Evolutionary conservation across 2,797 vertebrate species (phyloP), one percentile per base, ranked within the genome.

Genomic region (Anguilla anguilla): DNA sequence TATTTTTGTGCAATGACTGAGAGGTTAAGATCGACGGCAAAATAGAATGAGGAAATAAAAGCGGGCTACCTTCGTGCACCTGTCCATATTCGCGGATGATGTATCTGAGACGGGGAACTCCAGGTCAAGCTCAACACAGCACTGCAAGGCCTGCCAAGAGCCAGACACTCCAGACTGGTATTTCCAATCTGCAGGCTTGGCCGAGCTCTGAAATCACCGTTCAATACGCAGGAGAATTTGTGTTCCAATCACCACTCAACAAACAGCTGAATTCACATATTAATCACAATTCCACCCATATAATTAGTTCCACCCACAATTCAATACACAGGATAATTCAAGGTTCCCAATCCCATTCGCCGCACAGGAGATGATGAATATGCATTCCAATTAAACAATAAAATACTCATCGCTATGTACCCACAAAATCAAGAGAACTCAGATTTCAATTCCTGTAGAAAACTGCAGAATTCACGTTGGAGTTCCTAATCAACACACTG

Each of bases 141-240:
- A 98, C 11, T 95, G 95, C 89, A 99, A 91, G 43, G 94, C 91
- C 28, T 95, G 92, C 97, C 98, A 99, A 39, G 96, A 97, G 6
- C 95, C 92, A 77, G 96, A 97, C 0, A 98, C 91, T 64, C 95
- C 94, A 22, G 92, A 95, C 90, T 99, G 98, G 77, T 98, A 98
- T 91, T 96, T 99, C 98, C 98, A 99, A 31, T 99, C 98, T 89
- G 98, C 98, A 31, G 98, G 98, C 89, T 97, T 98, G 84, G 97
- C 96, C 67, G 95, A 95, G 93, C 97, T 97, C 98, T 99, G 91
- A 1, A 95, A 93, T 74, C 4, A 51, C 55, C 31, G 43, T 87
- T 64, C n/a, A 13, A 31, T 3, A 59, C 55, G 43, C 53, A 72
- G 31, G 2, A 74, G 46, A 51, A 39, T 25, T 22, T 10, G 10